phyloP scores from a whole-genome alignment of 2,797 vertebrate species.

The Pyrocephalus nanus region DNA sequence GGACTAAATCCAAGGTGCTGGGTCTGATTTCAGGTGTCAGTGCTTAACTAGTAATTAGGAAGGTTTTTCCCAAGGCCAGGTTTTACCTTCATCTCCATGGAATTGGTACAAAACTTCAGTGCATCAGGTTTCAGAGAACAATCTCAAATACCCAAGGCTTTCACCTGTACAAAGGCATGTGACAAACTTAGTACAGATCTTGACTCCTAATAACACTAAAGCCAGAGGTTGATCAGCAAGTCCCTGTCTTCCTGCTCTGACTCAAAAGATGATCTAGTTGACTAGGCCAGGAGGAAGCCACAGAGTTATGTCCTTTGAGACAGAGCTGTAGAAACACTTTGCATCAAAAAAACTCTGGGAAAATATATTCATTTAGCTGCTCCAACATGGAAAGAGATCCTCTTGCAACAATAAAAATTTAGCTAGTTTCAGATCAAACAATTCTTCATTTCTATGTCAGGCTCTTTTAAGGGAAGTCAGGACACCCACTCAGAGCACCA shows the following conservation, averaged over 20 bases:
- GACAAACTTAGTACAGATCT: not conserved
- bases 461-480: not conserved
- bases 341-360: not conserved
- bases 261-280: not conserved
- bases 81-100: not conserved
- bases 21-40: not conserved
- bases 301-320: not conserved
- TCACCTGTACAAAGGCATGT: not conserved
- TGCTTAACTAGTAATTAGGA: not conserved
- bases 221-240: not conserved
- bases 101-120: not conserved
- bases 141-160: not conserved
- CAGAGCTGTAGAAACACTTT: not conserved
- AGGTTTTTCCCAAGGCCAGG: not conserved
- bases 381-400: not conserved
- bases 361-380: not conserved
- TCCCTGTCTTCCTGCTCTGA: not conserved
- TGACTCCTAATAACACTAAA: not conserved
- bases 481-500: not conserved
- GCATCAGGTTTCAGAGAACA: not conserved
- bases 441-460: not conserved
- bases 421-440: not conserved
- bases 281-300: not conserved
- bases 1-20: not conserved
- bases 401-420: not conserved